Base-by-base conservation (phyloP, 2,797 vertebrate genomes). In the Cossypha heuglini region DNA sequence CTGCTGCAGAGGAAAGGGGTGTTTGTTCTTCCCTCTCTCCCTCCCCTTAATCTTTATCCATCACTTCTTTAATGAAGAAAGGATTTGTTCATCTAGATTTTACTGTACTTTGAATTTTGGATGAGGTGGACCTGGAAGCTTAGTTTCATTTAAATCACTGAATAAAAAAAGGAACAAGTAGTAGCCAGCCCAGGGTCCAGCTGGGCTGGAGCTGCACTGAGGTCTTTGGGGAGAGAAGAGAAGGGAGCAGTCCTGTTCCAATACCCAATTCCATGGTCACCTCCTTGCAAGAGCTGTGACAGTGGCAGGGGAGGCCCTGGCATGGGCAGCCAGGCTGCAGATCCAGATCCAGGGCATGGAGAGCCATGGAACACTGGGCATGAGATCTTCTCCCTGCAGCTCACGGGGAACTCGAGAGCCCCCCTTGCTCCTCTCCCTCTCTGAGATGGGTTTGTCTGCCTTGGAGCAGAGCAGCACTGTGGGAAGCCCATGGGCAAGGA, bases 371-470 rank as follows among this genome's bases (percentile, higher is more conserved):
- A 33, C 33, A 16, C 17, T 13, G 67, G 26, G 16, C 1, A 0
- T 26, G 51, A 83, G 22, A 38, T 68, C 33, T 43, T 71, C 8
- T 45, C 40, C 24, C 66, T 31, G 33, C 33, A 55, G 61, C 55
- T 76, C 54, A 24, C 0, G 0, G 33, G 33, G 21, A 68, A 5
- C 35, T 10, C 0, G 0, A 28, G 35, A 73, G 55, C 25, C n/a
- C 5, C 43, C 16, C n/a, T 45, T 61, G 8, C 18, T 80, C 40
- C 25, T 89, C 26, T 46, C 29, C 21, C 4, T 5, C 57, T 49
- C 52, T 0, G 1, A 51, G 24, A 12, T 22, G 31, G 37, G 6
- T 49, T 64, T 6, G 1, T 46, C 35, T 49, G 31, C 10, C 63
- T 83, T 76, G 64, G 42, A 79, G 81, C 57, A 26, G 66, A 26